Conservation (phyloP, 2,888 invertebrate species). For the Ophion slaviceki region DNA sequence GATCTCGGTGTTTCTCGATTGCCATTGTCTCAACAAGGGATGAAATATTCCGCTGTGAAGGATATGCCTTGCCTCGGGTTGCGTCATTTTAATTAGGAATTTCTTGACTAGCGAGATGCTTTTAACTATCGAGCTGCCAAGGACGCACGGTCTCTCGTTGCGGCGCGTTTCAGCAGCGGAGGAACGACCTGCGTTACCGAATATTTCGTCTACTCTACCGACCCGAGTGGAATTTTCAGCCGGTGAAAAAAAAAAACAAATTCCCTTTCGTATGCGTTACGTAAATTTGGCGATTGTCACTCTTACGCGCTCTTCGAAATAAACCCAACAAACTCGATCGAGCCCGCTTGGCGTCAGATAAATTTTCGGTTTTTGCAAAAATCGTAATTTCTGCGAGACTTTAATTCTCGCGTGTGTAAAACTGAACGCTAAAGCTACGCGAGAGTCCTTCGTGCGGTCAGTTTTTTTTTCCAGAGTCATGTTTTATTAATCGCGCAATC, state of each 20-base stretch:
- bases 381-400: too few relatives aligned
- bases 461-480: not conserved
- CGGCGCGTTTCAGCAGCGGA: not conserved
- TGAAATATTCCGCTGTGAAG: conserved; percentile 95
- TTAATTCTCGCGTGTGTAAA: not conserved
- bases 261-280: not conserved
- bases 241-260: not conserved
- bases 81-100: conserved; percentile 67
- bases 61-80: conserved; percentile 85
- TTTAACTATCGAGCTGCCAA: too few relatives aligned
- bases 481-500: not conserved
- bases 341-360: not conserved
- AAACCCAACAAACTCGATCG: too few relatives aligned
- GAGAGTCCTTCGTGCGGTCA: not conserved
- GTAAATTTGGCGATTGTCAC: not conserved
- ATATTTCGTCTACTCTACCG: not conserved
- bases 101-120: not conserved
- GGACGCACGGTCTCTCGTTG: not conserved
- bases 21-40: conserved; percentile 92
- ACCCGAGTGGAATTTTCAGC: not conserved
- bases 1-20: conserved; percentile 90
- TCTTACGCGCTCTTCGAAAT: not conserved
- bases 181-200: conserved; percentile 26
- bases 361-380: not conserved
- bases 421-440: not conserved